These are phyloP conservation scores for Megathymus violae DNA, from an alignment of 1,140 invertebrate species.

Conservation along the genomic window DNA sequence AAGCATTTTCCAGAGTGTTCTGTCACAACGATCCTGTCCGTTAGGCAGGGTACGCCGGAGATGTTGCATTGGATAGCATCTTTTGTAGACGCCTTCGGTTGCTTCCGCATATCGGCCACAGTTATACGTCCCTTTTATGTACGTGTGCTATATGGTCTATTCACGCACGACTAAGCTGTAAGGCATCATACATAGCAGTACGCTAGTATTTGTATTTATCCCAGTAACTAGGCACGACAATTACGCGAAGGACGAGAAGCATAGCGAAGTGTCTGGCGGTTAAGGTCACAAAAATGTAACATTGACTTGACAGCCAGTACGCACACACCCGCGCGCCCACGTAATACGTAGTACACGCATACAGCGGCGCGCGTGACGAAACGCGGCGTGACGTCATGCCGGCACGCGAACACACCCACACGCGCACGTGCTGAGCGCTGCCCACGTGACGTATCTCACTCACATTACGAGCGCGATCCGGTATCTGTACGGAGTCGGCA, in stretches of 20 bases:
- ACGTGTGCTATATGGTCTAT: too few species aligned
- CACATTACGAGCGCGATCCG: constrained; percentile 39
- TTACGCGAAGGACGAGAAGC: constrained; percentile 69
- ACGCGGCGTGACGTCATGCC: constrained; percentile 72
- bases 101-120: too few species aligned
- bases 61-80: too few species aligned
- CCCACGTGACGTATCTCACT: constrained; percentile 63
- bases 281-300: constrained; percentile 83
- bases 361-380: constrained; percentile 57
- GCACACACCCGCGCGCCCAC: constrained; percentile 51
- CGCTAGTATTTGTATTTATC: background rate
- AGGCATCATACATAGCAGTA: too few species aligned
- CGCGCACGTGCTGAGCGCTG: constrained; percentile 46
- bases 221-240: constrained; percentile 37
- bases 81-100: too few species aligned
- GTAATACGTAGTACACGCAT: constrained; percentile 36
- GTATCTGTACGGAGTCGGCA: constrained; percentile 38
- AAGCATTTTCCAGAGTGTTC: too few species aligned
- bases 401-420: constrained; percentile 74
- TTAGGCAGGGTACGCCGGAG: too few species aligned
- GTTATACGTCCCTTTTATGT: too few species aligned
- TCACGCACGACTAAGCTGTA: too few species aligned
- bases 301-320: constrained; percentile 62
- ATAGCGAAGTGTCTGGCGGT: constrained; percentile 69
- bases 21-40: too few species aligned